Base-by-base conservation (phyloP, 2,797 vertebrate species). In the Gymnocypris eckloni region DNA sequence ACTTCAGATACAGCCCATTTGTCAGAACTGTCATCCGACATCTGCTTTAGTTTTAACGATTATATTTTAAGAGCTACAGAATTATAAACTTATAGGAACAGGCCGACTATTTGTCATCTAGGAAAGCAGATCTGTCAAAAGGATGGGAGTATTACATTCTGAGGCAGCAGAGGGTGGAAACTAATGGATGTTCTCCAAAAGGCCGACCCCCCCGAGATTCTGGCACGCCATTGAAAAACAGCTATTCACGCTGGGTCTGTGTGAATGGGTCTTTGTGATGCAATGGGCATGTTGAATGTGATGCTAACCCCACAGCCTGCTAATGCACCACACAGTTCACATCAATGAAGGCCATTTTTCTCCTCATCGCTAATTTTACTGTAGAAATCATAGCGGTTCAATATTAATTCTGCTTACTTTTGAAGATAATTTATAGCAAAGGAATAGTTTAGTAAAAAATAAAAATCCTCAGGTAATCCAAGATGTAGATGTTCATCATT, bases 261-360 rank as follows among this genome's bases (percentile, higher is more conserved):
- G 93, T 95, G 93, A 95, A 96, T 94, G 94, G 92, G 88, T 87
- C 93, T 95, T 95, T 95, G 95, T 95, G 92, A 92, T 0, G 90
- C 91, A 91, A 91, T 87, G 89, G 92, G 87, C 87, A 13, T 79
- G 81, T 90, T 93, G 93, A 94, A 94, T 93, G 89, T 90, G 81
- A 90, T 88, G 87, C 89, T 88, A 87, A 92, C 90, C 92, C 88
- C 90, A 85, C 89, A 88, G 92, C 92, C 91, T 93, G 85, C 89
- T 90, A 88, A 90, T 89, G 88, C 88, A 75, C 81, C 37, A 45
- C 85, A 87, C 89, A 80, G 92, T 94, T 94, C 92, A 92, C 93
- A 93, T 91, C 86, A 87, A 75, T 77, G 61, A 77, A 80, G 86
- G 79, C 73, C 22, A 66, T 86, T 82, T 64, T 69, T 48, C 54